phyloP scores from a whole-genome alignment of 2,888 invertebrate species.

The Belgica antarctica region DNA sequence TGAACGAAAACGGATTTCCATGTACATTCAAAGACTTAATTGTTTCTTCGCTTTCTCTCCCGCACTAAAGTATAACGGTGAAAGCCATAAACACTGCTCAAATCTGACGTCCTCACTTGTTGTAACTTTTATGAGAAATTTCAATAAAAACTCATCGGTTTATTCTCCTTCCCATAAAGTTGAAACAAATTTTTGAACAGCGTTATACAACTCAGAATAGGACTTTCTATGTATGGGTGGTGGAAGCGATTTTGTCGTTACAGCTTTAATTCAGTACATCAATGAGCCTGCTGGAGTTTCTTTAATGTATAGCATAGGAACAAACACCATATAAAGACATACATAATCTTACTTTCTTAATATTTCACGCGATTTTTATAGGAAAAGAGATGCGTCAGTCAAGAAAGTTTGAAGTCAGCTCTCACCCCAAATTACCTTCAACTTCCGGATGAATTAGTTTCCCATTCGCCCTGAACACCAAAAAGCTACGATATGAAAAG shows the following conservation, averaged over 20 bases:
- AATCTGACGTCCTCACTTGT: too few relatives aligned
- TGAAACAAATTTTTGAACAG: too few relatives aligned
- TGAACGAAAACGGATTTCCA: constrained; percentile 11
- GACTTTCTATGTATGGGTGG: neutral
- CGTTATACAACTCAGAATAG: too few relatives aligned
- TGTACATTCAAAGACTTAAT: neutral
- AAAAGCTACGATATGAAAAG: constrained; percentile 32
- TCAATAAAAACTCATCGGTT: too few relatives aligned
- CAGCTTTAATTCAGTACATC: neutral
- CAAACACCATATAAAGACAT: neutral
- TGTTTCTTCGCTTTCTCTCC: neutral
- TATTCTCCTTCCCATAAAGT: too few relatives aligned
- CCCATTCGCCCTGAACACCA: neutral
- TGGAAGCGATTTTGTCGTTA: neutral
- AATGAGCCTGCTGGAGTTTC: too few relatives aligned
- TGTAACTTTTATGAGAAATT: too few relatives aligned
- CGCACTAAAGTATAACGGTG: neutral
- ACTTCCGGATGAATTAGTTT: constrained; percentile 24
- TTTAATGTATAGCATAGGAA: too few relatives aligned
- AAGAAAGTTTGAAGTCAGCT: neutral
- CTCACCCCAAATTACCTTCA: neutral
- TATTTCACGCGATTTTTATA: constrained; percentile 37
- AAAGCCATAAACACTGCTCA: too few relatives aligned
- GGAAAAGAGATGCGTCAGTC: neutral
- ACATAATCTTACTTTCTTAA: constrained; percentile 32